These are phyloP conservation scores for Callyntrura guangdongensis DNA, from an alignment of 2,888 invertebrate genomes.

Conservation along the genomic window DNA sequence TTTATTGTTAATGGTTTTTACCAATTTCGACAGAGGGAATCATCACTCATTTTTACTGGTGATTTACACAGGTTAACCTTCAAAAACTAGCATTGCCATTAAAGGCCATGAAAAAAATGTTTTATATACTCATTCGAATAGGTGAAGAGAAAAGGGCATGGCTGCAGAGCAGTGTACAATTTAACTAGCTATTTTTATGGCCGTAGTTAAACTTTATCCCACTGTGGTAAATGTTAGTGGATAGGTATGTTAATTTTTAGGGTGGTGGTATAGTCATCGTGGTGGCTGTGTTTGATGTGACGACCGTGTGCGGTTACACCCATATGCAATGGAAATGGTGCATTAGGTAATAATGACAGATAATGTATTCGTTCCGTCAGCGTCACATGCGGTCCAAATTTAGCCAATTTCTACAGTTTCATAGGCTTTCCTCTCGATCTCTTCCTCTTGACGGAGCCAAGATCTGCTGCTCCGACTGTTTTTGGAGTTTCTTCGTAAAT, in stretches of 20 bases:
- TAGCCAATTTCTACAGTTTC: slow-evolving; percentile 40
- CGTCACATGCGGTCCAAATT: slow-evolving; percentile 37
- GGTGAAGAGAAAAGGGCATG: not conserved
- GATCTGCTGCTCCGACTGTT: too few species aligned
- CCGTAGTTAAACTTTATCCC: slow-evolving; percentile 30
- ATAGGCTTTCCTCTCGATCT: not conserved
- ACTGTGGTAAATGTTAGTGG: not conserved
- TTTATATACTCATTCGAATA: not conserved
- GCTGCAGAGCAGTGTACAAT: not conserved
- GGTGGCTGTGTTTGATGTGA: not conserved
- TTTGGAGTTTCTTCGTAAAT: too few species aligned
- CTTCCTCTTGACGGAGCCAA: too few species aligned
- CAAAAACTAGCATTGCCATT: slow-evolving; percentile 47
- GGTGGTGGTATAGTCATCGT: not conserved
- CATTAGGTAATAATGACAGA: slow-evolving; percentile 7
- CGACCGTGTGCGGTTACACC: slow-evolving; percentile 46
- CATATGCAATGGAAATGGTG: not conserved
- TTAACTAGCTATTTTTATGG: not conserved
- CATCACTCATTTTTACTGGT: not conserved
- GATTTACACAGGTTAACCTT: slow-evolving; percentile 73
- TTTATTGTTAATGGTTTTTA: slow-evolving; percentile 52
- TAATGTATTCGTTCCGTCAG: slow-evolving; percentile 18
- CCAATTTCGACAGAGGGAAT: slow-evolving; percentile 15
- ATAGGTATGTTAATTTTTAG: not conserved
- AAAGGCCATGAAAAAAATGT: slow-evolving; percentile 22